A percentile compares a stretch with the other conserved stretches of the same genome.
phyloP scores from a whole-genome alignment of 2,797 vertebrate species.

The Poliocrania exsul region DNA sequence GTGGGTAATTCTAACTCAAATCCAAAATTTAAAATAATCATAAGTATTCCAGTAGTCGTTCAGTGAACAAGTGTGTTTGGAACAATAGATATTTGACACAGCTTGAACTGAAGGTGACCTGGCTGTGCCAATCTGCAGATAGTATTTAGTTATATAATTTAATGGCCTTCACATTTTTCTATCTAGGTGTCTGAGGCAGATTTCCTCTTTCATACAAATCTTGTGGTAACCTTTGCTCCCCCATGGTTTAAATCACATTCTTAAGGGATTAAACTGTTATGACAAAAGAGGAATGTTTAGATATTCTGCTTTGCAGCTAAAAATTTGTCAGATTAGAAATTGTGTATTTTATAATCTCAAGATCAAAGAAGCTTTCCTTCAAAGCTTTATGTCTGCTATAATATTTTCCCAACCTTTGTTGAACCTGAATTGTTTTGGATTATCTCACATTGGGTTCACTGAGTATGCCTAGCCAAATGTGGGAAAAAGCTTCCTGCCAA shows the following conservation, averaged over 20 bases:
- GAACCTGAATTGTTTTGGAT: constrained; percentile 88
- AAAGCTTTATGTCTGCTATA: constrained; percentile 77
- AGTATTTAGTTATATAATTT: constrained; percentile 65
- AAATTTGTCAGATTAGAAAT: constrained; percentile 85
- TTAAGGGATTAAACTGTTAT: constrained; percentile 83
- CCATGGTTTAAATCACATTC: constrained; percentile 79
- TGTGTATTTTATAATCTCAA: constrained; percentile 83
- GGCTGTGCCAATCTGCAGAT: constrained; percentile 28
- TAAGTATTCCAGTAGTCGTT: background rate
- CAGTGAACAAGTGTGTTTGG: constrained; percentile 1
- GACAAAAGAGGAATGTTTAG: constrained; percentile 83
- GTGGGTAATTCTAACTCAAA: background rate
- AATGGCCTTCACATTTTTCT: constrained; percentile 71
- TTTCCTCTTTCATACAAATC: constrained; percentile 75
- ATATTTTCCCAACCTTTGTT: constrained; percentile 83
- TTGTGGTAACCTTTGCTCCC: constrained; percentile 74
- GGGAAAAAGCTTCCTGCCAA: constrained; percentile 83
- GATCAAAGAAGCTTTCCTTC: constrained; percentile 82
- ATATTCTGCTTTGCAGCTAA: constrained; percentile 78
- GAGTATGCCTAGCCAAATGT: constrained; percentile 85
- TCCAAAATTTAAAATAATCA: background rate
- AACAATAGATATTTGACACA: constrained; percentile 6
- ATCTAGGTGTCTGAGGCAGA: constrained; percentile 70
- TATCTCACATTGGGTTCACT: constrained; percentile 95
- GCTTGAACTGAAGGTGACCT: constrained; percentile 70